Evolutionary conservation across 2,888 invertebrate species (phyloP), one percentile per base, ranked within the genome.

Genomic region (Acanthosepion esculentum): DNA sequence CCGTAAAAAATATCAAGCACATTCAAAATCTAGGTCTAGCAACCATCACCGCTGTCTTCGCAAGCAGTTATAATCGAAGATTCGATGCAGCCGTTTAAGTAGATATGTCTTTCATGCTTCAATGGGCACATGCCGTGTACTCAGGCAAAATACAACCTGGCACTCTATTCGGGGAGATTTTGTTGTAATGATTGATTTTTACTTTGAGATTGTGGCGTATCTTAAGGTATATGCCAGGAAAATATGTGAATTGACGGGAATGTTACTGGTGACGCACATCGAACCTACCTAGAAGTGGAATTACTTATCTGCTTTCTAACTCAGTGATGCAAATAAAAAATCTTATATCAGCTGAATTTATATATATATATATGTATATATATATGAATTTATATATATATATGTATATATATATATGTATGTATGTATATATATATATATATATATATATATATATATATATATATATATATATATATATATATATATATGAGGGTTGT

Each of bases 51-150:
- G 78, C 18, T 18, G 78, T 33, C 78, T 12, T 78, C 33, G 78
- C 78, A n/a, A 78, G 78, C n/a, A n/a, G 78, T 78, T 78, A 78
- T 78, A 33, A 78, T 33, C 78, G 78, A 78, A 33, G 78, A n/a
- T 78, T 78, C 78, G n/a, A 78, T 78, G 78, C n/a, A 78, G n/a
- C n/a, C n/a, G n/a, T 78, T 78, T 78, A 78, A 78, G 78, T 78
- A n/a, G 78, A n/a, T n/a, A 78, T 78, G n/a, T 33, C 78, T 15
- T 78, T 78, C 78, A 78, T 78, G 78, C 78, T 78, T 33, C 78
- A 78, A 78, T 78, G n/a, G 78, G 12, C 33, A 78, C n/a, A 78
- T 78, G 78, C n/a, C 78, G n/a, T n/a, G n/a, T 78, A n/a, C 15
- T 78, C n/a, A 78, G n/a, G 78, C 78, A 78, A 78, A 78, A 78